Evolutionary conservation across 2,113 vertebrate genomes (phyloP), one percentile per base, ranked within the genome.

Genomic region (Etheostoma spectabile): DNA sequence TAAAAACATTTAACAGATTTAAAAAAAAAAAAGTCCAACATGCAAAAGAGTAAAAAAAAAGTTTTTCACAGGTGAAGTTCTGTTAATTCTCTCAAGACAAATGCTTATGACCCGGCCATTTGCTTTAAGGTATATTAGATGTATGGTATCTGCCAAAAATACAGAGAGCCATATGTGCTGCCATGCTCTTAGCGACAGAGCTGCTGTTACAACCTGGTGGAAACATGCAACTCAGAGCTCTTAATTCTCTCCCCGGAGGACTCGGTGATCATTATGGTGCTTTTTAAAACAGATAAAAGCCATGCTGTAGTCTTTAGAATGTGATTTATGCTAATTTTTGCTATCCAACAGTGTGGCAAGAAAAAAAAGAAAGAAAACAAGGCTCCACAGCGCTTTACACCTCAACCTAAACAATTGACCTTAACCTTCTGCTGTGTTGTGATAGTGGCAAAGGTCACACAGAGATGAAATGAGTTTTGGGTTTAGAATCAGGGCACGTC

Each of bases 401-500:
- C 55, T 76, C 74, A 75, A 76, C 61, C 65, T 63, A 48, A 69
- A 70, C 74, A 61, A 66, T 77, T 67, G 45, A 83, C 79, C 65
- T 88, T 68, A 71, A 88, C 86, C 85, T 87, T 87, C 86, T 55
- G 49, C 38, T 51, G 63, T 35, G 57, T 7, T 30, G 64, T 15
- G 71, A 62, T 75, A 38, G 56, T 79, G 86, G 52, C 83, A 89
- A 90, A 90, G 85, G 87, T 86, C 81, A 89, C 13, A 15, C 22
- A 38, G 61, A 74, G 55, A 55, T 12, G 6, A 46, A 61, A 67
- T 33, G 62, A 79, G 79, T 71, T 89, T 69, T 63, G 70, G 69
- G 80, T 90, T 89, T 49, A 61, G 79, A 92, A 49, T 30, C 87
- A 33, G 56, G 15, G 77, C 89, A 92, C 85, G 90, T 90, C 81